Conservation (phyloP, 2,113 vertebrate genomes). For the Morone saxatilis region DNA sequence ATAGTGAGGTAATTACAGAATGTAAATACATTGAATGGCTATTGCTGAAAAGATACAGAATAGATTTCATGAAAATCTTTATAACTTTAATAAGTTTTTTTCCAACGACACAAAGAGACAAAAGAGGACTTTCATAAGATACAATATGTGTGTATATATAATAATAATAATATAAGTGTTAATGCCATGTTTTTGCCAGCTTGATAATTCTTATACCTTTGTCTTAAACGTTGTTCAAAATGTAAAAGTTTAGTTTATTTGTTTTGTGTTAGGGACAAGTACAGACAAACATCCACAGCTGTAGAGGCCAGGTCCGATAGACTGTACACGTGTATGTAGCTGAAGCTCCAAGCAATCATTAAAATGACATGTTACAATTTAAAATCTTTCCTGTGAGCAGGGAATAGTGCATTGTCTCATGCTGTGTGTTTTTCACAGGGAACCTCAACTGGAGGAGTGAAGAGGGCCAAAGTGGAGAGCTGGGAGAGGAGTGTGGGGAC, state of each 20-base stretch:
- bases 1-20: too few species aligned
- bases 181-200: neutral
- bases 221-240: neutral
- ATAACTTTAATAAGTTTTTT: neutral
- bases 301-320: too few species aligned
- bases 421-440: slow-evolving; percentile 57
- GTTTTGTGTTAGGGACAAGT: too few species aligned
- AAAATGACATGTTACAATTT: neutral
- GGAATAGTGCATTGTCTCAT: neutral
- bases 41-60: neutral
- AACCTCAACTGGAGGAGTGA: slow-evolving; percentile 59
- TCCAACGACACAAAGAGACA: neutral
- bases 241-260: neutral
- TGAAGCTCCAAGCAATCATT: too few species aligned
- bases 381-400: neutral
- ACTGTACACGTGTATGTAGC: too few species aligned
- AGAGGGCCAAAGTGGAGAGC: slow-evolving; percentile 86
- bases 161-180: neutral
- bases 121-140: neutral
- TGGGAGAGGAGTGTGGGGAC: slow-evolving; percentile 89
- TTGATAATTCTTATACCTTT: neutral
- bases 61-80: neutral
- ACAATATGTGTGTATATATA: neutral
- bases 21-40: too few species aligned
- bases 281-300: too few species aligned